These are phyloP conservation scores for Nestor notabilis DNA, from an alignment of 2,113 vertebrate species.

Conservation along the genomic window DNA sequence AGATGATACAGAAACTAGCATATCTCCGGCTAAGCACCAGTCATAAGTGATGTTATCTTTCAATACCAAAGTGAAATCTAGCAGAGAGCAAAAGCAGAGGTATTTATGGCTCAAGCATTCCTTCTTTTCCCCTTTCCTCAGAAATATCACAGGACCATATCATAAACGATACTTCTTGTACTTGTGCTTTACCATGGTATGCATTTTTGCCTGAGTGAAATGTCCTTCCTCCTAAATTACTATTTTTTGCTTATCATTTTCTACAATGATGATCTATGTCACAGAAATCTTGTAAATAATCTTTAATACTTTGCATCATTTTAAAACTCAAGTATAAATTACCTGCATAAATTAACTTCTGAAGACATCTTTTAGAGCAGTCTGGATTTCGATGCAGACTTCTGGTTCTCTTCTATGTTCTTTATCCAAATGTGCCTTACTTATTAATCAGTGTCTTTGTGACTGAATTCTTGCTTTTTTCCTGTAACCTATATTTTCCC, in stretches of 20 bases:
- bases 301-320: not conserved
- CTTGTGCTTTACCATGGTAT: not conserved
- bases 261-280: not conserved
- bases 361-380: not conserved
- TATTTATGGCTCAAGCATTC: not conserved
- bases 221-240: not conserved
- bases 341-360: not conserved
- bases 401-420: not conserved
- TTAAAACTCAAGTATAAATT: not conserved
- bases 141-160: not conserved
- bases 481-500: not conserved
- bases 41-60: not conserved
- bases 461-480: not conserved
- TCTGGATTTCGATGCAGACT: not conserved
- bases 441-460: not conserved
- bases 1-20: not conserved
- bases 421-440: not conserved
- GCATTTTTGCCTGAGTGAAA: not conserved
- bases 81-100: not conserved
- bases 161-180: not conserved
- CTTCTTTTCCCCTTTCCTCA: not conserved
- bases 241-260: not conserved
- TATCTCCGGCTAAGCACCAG: not conserved
- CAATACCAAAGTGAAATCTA: not conserved
- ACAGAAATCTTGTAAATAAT: not conserved